Evolutionary conservation across 2,113 vertebrate genomes (phyloP).

Genomic region (Syrmaticus mikado): DNA sequence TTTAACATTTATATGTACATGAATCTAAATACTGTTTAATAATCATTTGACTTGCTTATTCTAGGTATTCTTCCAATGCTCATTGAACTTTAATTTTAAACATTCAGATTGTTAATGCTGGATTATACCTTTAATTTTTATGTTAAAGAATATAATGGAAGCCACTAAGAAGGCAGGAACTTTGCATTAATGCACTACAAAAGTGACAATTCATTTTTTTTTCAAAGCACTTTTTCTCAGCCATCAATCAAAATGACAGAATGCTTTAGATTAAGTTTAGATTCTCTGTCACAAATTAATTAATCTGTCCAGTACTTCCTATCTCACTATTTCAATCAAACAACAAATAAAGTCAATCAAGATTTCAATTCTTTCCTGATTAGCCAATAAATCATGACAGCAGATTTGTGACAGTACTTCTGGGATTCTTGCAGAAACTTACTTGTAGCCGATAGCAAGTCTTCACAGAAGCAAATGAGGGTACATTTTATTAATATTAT

Average conservation of each 20-base stretch:
- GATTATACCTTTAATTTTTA: slow-evolving; percentile 13
- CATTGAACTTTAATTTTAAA: neutral
- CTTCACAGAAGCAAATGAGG: slow-evolving; percentile 16
- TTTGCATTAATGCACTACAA: slow-evolving; percentile 24
- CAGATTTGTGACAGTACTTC: slow-evolving; percentile 50
- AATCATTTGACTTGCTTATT: neutral
- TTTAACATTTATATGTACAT: neutral
- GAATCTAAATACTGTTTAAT: neutral
- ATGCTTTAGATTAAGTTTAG: slow-evolving; percentile 82
- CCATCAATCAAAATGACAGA: slow-evolving; percentile 91
- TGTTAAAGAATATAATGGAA: slow-evolving; percentile 34
- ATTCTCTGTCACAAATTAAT: slow-evolving; percentile 90
- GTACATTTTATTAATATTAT: neutral
- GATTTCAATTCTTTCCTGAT: slow-evolving; percentile 93
- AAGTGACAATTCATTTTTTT: slow-evolving; percentile 51
- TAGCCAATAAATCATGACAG: slow-evolving; percentile 79
- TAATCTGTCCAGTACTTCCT: slow-evolving; percentile 90
- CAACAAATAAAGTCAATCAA: slow-evolving; percentile 92
- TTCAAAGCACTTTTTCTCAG: slow-evolving; percentile 66
- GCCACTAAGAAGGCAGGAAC: slow-evolving; percentile 45
- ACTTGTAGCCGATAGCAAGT: slow-evolving; percentile 37
- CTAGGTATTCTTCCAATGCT: neutral
- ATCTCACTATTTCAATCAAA: slow-evolving; percentile 88
- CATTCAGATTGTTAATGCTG: neutral
- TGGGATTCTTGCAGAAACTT: slow-evolving; percentile 25